Conservation (phyloP, 2,797 vertebrate species). For the Fistularia tabacaria region DNA sequence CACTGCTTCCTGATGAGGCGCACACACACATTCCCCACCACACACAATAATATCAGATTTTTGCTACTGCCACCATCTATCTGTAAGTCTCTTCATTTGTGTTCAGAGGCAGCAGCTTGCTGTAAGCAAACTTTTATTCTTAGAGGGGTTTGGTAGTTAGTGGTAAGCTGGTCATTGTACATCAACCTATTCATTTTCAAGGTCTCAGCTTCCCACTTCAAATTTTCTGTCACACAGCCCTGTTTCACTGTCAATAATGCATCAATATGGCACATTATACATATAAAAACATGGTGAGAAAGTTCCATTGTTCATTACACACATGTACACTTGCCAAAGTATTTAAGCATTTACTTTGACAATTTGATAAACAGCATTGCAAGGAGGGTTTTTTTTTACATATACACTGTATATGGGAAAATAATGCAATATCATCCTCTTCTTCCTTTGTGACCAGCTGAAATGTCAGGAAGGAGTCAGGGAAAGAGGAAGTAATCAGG, state of each 20-base stretch:
- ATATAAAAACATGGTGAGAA: neutral
- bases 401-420: constrained; percentile 17
- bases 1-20: constrained; percentile 84
- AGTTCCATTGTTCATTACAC: constrained; percentile 5
- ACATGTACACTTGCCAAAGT: too few relatives aligned
- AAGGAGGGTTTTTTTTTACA: constrained; percentile 10
- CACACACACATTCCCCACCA: constrained; percentile 23
- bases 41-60: constrained; percentile 52
- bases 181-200: constrained; percentile 29
- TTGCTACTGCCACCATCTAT: constrained; percentile 38
- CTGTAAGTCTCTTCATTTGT: constrained; percentile 33
- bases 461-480: constrained; percentile 72
- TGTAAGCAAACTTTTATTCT: constrained; percentile 58
- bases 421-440: constrained; percentile 39
- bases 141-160: constrained; percentile 46
- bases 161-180: constrained; percentile 44
- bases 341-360: too few relatives aligned
- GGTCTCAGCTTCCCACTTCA: constrained; percentile 16
- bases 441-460: constrained; percentile 45
- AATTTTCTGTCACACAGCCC: constrained; percentile 17
- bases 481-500: constrained; percentile 61
- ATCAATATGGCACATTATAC: constrained; percentile 15
- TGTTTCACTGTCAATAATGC: constrained; percentile 36
- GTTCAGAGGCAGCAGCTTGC: constrained; percentile 32
- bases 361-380: neutral